Percentiles rank a stretch among this genome's conserved stretches.
These are phyloP conservation scores for Diloba caeruleocephala DNA, from an alignment of 2,888 invertebrate species.

Conservation along the genomic window DNA sequence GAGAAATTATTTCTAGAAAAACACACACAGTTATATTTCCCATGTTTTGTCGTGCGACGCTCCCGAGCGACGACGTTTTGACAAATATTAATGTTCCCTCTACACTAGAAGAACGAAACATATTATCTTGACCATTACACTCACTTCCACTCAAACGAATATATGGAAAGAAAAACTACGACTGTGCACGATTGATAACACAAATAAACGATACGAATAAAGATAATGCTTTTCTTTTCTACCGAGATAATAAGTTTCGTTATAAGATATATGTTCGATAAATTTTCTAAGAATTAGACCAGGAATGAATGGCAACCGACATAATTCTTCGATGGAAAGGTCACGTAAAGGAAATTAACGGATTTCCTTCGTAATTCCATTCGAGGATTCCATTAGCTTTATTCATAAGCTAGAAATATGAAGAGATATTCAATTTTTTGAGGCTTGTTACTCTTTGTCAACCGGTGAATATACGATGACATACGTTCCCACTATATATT, in stretches of 20 bases:
- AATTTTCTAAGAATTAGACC: constrained; percentile 8
- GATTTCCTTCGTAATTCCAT: constrained; percentile 31
- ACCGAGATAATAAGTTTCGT: constrained; percentile 13
- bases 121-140: constrained; percentile 70
- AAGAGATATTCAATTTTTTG: too few species aligned
- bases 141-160: constrained; percentile 54
- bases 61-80: constrained; percentile 64
- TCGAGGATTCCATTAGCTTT: constrained; percentile 22
- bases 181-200: constrained; percentile 56
- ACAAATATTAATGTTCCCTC: constrained; percentile 69
- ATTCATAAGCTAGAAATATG: not conserved
- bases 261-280: constrained; percentile 3
- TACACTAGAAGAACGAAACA: constrained; percentile 56
- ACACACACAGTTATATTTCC: constrained; percentile 50
- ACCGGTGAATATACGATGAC: too few species aligned
- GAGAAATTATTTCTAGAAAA: constrained; percentile 48
- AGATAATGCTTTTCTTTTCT: constrained; percentile 32
- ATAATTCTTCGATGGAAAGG: constrained; percentile 13
- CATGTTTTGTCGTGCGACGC: constrained; percentile 55
- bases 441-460: too few species aligned
- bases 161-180: constrained; percentile 45
- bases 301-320: constrained; percentile 16
- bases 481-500: too few species aligned
- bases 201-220: constrained; percentile 53
- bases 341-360: constrained; percentile 43